Base-by-base conservation (phyloP, 2,888 invertebrate genomes). In the Lobophora halterata region DNA sequence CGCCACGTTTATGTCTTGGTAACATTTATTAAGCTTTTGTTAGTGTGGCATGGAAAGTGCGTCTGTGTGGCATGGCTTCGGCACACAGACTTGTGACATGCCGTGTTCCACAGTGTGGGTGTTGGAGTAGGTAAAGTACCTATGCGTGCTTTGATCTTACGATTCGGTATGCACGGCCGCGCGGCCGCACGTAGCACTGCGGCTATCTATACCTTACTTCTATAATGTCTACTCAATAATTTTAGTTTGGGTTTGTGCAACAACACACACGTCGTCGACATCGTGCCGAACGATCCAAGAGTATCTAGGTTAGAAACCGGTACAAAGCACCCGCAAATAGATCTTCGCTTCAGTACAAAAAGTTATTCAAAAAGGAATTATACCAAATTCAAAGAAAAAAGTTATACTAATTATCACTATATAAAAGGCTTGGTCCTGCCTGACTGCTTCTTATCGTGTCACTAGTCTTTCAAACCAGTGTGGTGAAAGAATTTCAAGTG, bases 111-210 rank as follows among this genome's bases (percentile, higher is more conserved):
- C 46, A 58, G 71, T 81, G 81, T 82, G 78, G 79, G 82, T 82
- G 79, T 79, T 67, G 69, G 73, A 73, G 74, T 83, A 79, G 77
- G 79, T 80, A 76, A 78, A 78, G 85, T 85, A 80, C 79, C 80
- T 79, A 83, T 79, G 85, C 81, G 83, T 85, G 85, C 86, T 87
- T 85, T 85, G 86, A 86, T 86, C 86, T 86, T 85, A 86, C 75
- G 82, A 86, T 83, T 86, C 79, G 86, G 86, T 85, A 85, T 86
- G 83, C 83, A 82, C 81, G 80, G 80, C 75, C 77, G 81, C 79
- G 70, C 81, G 64, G 75, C 71, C 68, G 77, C 82, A 81, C 82
- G 80, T 82, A 81, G 73, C 68, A 65, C 71, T 72, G 72, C 66
- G 67, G 68, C 75, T 80, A 74, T 37, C 9, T 10, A 39, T 82